Percentiles rank a stretch among this genome's conserved stretches.
Conservation (phyloP, 2,888 invertebrate species). For the Macaria notata region DNA sequence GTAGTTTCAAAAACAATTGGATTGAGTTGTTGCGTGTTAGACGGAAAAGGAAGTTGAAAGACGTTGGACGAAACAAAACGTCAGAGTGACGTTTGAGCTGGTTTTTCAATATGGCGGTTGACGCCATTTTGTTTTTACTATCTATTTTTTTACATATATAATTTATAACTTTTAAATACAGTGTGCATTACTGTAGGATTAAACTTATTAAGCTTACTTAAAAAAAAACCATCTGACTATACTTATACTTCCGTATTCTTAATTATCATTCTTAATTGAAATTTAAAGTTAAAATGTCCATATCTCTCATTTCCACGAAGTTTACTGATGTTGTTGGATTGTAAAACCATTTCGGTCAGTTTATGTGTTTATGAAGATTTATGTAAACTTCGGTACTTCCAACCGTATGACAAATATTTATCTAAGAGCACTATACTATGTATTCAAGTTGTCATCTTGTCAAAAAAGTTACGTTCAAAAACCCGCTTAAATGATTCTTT, state of each 20-base stretch:
- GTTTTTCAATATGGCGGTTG: slow-evolving; percentile 1
- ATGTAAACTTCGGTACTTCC: slow-evolving; percentile 4
- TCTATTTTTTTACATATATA: not conserved
- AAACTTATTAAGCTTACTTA: no score
- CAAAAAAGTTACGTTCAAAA: no score
- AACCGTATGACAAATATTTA: slow-evolving; percentile 10
- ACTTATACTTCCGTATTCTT: no score
- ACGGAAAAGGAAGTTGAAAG: slow-evolving; percentile 1
- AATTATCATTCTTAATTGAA: no score
- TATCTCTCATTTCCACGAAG: no score
- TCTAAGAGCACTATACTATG: not conserved
- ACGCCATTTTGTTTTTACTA: slow-evolving; percentile 2
- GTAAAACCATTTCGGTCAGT: not conserved
- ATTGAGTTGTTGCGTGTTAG: slow-evolving; percentile 18
- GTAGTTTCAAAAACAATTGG: slow-evolving; percentile 21
- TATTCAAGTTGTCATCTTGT: no score
- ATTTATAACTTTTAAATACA: no score
- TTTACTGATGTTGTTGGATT: no score
- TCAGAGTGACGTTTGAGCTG: slow-evolving; percentile 6
- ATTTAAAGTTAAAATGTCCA: no score
- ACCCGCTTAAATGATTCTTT: no score
- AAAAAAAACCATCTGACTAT: no score
- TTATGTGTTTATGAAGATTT: slow-evolving; percentile 16
- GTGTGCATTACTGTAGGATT: no score
- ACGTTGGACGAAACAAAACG: slow-evolving; percentile 2